Evolutionary conservation across 2,888 invertebrate species (phyloP), one percentile per base, ranked within the genome.

Genomic region (Cabera pusaria): DNA sequence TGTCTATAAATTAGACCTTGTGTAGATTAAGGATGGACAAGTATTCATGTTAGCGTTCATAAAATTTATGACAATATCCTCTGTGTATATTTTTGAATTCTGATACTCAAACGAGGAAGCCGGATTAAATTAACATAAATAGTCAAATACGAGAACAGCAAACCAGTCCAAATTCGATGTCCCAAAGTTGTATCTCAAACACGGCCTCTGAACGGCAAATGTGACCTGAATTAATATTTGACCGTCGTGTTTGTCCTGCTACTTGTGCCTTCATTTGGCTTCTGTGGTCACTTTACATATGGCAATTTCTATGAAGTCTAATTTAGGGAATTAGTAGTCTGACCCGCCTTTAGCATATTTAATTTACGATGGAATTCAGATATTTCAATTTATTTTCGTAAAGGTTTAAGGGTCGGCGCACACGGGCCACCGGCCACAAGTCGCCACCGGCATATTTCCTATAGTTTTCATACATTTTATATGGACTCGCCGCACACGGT

Each of bases 171-270:
- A 79, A 78, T 81, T 75, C 77, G 75, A 77, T 76, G 72, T 56
- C 74, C 73, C 70, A 82, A 83, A 85, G 82, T 83, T 82, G 77
- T 81, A 77, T 83, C 80, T 78, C 72, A 82, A 85, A 84, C 74
- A 79, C 54, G 76, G 74, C 74, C 73, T 75, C 61, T 62, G 64
- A 76, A 69, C 65, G 67, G 66, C 75, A 74, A 82, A 82, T 84
- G 82, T 80, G 85, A 83, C 84, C 83, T 68, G 85, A 85, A 84
- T 84, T 83, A 82, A 85, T 84, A 83, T 85, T 84, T 82, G 83
- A 81, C 78, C 71, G 55, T 65, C 44, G 41, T 70, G 64, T 76
- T 77, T 72, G 72, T 63, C 64, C 52, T 54, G 59, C 61, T 59
- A 70, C 64, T 79, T 72, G 71, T 64, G 66, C 73, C 74, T 76